These are phyloP conservation scores for Macrostomum cliftonense DNA, from an alignment of 2,888 invertebrate genomes.

Conservation along the genomic window DNA sequence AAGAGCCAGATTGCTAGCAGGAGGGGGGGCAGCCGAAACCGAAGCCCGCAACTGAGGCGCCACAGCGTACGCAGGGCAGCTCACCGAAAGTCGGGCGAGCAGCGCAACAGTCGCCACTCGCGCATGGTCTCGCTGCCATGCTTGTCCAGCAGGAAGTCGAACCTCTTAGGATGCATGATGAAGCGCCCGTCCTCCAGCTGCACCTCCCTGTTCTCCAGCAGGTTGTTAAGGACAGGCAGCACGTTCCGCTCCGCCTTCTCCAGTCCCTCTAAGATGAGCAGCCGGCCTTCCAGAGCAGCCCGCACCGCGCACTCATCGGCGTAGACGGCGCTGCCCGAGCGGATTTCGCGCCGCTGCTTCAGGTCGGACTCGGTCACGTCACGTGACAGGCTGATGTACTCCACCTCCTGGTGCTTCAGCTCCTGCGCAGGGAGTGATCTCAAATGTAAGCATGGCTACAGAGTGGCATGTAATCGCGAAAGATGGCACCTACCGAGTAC, in stretches of 20 bases:
- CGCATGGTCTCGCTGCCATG: conserved; percentile 59
- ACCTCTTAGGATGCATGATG: conserved; percentile 66
- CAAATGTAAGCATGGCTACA: too few relatives aligned
- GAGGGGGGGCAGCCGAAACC: conserved; percentile 53
- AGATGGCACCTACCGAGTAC: conserved; percentile 47
- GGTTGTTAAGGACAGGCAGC: conserved; percentile 77
- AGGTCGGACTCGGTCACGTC: conserved; percentile 92
- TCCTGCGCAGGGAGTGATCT: conserved; percentile 39
- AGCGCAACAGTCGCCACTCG: conserved; percentile 69
- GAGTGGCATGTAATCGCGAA: too few relatives aligned
- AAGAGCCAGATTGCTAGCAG: too few relatives aligned
- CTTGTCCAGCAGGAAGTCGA: conserved; percentile 67
- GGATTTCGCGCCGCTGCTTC: conserved; percentile 80
- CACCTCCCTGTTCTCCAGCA: conserved; percentile 91
- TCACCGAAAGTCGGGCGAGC: conserved; percentile 65
- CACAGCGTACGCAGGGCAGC: too few relatives aligned
- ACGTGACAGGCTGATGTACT: conserved; percentile 75
- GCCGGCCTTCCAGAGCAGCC: conserved; percentile 68
- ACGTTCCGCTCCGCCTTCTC: conserved; percentile 95
- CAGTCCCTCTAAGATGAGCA: conserved; percentile 77
- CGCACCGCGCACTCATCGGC: conserved; percentile 87
- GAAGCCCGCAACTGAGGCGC: too few relatives aligned
- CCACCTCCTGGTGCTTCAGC: conserved; percentile 66
- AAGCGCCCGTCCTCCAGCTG: conserved; percentile 88
- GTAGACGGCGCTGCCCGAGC: conserved; percentile 65